phyloP scores from a whole-genome alignment of 2,888 invertebrate species.

The Neoitamus cyanurus region DNA sequence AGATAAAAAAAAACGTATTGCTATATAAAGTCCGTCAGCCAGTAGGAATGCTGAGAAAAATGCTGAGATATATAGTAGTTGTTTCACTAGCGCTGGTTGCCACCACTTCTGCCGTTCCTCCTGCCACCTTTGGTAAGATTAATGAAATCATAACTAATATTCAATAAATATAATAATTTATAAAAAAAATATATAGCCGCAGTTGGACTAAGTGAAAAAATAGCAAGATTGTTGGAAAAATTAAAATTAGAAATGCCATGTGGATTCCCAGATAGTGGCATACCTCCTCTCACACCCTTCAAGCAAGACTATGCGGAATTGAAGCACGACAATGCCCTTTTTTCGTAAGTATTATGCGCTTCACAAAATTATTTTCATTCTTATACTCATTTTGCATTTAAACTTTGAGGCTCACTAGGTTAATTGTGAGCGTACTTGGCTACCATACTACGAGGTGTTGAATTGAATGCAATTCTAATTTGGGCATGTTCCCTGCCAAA shows the following conservation, averaged over 20 bases:
- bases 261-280: constrained; percentile 58
- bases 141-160: not conserved
- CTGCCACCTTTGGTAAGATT: not conserved
- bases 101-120: not conserved
- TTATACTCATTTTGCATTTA: not conserved
- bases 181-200: not conserved
- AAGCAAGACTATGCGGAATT: constrained; percentile 53
- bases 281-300: constrained; percentile 61
- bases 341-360: constrained; percentile 2
- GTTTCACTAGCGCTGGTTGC: not conserved
- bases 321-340: not conserved
- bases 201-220: constrained; percentile 58
- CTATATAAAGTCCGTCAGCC: not conserved
- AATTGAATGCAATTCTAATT: no score
- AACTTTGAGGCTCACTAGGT: not conserved
- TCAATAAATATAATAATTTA: not conserved
- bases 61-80: not conserved
- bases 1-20: not conserved
- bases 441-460: no score
- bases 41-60: not conserved
- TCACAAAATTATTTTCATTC: not conserved
- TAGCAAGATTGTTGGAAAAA: constrained; percentile 60
- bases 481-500: no score
- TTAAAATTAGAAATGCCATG: constrained; percentile 62
- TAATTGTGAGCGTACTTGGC: no score